Percentiles rank a stretch among this genome's conserved stretches.
Conservation (phyloP, 2,888 invertebrate genomes). For the Dryocosmus kuriphilus region DNA sequence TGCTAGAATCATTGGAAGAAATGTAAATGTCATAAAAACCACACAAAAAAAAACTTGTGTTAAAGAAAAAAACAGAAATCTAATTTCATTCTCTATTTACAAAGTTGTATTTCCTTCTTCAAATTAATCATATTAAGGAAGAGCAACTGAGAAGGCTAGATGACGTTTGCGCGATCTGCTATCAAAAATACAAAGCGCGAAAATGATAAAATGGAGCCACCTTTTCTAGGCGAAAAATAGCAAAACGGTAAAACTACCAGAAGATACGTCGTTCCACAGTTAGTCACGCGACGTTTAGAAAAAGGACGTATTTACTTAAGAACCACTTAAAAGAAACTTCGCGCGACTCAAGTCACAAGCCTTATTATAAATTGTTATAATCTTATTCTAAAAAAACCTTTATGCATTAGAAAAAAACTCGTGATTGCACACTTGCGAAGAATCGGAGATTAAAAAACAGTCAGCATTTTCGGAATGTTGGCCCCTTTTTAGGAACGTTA, state of each 20-base stretch:
- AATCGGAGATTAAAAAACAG: neutral
- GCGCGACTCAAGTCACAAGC: constrained; percentile 13
- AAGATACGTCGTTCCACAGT: neutral
- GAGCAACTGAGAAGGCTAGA: constrained; percentile 86
- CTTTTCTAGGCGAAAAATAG: neutral
- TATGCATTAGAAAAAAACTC: neutral
- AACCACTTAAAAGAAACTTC: constrained; percentile 1
- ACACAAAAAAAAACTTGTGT: too few species aligned
- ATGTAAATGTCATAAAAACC: neutral
- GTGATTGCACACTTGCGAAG: neutral
- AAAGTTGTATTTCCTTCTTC: constrained; percentile 19
- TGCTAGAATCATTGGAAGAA: neutral
- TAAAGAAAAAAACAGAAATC: neutral
- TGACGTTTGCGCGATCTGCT: constrained; percentile 87
- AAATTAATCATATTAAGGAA: neutral
- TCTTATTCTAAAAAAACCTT: neutral
- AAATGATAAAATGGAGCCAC: too few species aligned
- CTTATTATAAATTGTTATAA: constrained; percentile 1
- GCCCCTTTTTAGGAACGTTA: neutral
- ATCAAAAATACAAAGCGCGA: too few species aligned
- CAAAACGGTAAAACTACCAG: constrained; percentile 2
- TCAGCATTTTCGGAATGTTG: neutral
- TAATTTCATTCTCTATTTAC: neutral
- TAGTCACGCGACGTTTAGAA: neutral
- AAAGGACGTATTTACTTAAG: neutral